Evolutionary conservation across 2,888 invertebrate genomes (phyloP).

Genomic region (Mycalesis mineus): DNA sequence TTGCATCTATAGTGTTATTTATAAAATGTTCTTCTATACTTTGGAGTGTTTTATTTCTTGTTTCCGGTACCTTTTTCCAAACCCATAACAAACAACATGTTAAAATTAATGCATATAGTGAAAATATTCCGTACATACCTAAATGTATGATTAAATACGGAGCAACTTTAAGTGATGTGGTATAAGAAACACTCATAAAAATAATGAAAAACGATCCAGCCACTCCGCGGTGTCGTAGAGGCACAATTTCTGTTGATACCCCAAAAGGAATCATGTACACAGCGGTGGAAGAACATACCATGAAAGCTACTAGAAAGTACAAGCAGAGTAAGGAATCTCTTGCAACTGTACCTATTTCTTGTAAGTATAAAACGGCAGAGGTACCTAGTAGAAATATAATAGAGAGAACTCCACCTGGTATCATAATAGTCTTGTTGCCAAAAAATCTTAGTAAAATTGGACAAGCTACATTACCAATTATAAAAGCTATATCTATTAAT

Average conservation of each 20-base stretch:
- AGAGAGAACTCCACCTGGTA: conserved; percentile 18
- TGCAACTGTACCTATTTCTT: conserved; percentile 8
- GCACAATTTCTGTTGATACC: conserved; percentile 24
- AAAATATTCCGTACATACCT: conserved; percentile 19
- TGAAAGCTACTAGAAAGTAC: conserved; percentile 22
- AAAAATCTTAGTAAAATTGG: conserved; percentile 18
- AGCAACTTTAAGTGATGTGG: conserved; percentile 20
- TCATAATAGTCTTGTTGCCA: conserved; percentile 22
- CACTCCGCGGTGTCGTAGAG: conserved; percentile 20
- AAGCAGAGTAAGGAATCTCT: conserved; percentile 16
- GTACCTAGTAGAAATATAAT: conserved; percentile 19
- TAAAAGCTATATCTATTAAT: conserved; percentile 16
- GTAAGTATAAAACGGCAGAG: conserved; percentile 18
- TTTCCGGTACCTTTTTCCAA: conserved; percentile 23
- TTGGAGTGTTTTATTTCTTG: conserved; percentile 23
- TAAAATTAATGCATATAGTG: conserved; percentile 17
- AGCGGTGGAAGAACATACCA: conserved; percentile 23
- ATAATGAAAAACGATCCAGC: conserved; percentile 20
- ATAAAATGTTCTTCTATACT: conserved; percentile 20
- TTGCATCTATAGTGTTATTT: neutral
- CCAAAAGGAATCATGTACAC: conserved; percentile 21
- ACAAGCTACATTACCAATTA: conserved; percentile 17
- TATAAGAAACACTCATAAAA: conserved; percentile 20
- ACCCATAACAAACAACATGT: conserved; percentile 18
- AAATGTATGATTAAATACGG: conserved; percentile 20